phyloP scores from a whole-genome alignment of 2,113 vertebrate species.

The Polypterus bichir region DNA sequence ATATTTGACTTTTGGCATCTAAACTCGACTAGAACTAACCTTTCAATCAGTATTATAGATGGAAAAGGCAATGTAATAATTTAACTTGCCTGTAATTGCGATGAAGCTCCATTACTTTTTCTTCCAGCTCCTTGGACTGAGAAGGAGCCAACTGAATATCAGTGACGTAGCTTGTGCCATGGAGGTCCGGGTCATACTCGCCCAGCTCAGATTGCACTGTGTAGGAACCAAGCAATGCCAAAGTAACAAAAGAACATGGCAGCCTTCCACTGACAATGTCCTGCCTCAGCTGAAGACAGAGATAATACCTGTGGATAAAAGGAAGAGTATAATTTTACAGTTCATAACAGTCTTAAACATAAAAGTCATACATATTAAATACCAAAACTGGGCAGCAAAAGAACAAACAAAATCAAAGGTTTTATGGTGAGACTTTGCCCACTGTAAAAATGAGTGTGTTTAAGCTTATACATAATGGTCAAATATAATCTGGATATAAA shows the following conservation, averaged over 20 bases:
- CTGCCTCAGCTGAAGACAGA: constrained; percentile 88
- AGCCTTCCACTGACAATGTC: constrained; percentile 76
- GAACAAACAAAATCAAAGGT: no score
- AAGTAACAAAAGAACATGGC: constrained; percentile 91
- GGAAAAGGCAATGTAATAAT: no score
- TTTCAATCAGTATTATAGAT: no score
- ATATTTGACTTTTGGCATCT: no score
- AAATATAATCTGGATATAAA: no score
- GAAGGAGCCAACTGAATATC: constrained; percentile 82
- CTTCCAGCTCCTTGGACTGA: constrained; percentile 88
- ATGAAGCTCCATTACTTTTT: constrained; percentile 90
- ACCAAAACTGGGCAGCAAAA: no score
- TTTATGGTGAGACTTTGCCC: no score
- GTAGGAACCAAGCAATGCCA: constrained; percentile 86
- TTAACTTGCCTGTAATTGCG: constrained; percentile 71
- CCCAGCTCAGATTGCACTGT: constrained; percentile 90
- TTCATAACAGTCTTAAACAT: neutral
- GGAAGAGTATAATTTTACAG: constrained; percentile 5
- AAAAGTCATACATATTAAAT: no score
- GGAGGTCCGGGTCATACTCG: constrained; percentile 81
- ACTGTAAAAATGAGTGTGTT: no score
- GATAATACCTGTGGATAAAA: constrained; percentile 61
- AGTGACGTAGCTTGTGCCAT: constrained; percentile 64
- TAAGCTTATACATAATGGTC: no score
- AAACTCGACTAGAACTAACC: no score